Base-by-base conservation (phyloP, 2,113 vertebrate genomes). In the Dendropsophus ebraccatus region DNA sequence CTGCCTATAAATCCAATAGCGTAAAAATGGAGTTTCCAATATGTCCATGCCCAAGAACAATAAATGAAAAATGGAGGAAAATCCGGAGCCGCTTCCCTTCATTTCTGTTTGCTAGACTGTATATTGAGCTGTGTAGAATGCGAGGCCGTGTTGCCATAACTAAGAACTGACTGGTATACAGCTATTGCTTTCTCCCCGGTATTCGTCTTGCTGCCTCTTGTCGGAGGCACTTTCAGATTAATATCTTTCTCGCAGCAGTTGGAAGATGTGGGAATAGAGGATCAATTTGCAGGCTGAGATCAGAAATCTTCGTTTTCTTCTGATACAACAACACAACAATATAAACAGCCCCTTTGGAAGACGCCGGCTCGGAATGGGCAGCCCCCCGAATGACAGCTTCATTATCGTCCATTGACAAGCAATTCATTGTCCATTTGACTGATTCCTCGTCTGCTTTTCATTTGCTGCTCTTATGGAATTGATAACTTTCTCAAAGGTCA, bases 301-400 rank as follows among this genome's bases (percentile, higher is more conserved):
- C 32, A 21, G 21, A 79, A 60, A 41, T 76, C 50, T 56, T 54
- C 8, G 37, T 25, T 45, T 80, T 45, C 35, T 58, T 60, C 76
- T n/a, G 35, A 80, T 62, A 62, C 54, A 62, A 60, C 56, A 35
- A 80, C 77, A 60, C 50, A 80, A 60, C 35, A 62, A 45, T 80
- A 45, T 54, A 32, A 60, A 28, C 77, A 45, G 50, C 37, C 35
- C 32, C 77, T 62, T 17, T 80, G 50, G 30, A 60, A 45, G 30
- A 45, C 8, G 28, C 23, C 12, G 9, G 32, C 19, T 41, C 41
- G 35, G 56, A 79, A 79, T 56, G 54, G 32, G 35, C 49, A 37
- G 35, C 28, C 54, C 12, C n/a, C 35, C 12, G 32, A 79, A 60
- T 41, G 54, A 35, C 23, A 58, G 23, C 32, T 79, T 58, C 10